Conservation (phyloP, 2,113 vertebrate species). For the Okapia johnstoni region DNA sequence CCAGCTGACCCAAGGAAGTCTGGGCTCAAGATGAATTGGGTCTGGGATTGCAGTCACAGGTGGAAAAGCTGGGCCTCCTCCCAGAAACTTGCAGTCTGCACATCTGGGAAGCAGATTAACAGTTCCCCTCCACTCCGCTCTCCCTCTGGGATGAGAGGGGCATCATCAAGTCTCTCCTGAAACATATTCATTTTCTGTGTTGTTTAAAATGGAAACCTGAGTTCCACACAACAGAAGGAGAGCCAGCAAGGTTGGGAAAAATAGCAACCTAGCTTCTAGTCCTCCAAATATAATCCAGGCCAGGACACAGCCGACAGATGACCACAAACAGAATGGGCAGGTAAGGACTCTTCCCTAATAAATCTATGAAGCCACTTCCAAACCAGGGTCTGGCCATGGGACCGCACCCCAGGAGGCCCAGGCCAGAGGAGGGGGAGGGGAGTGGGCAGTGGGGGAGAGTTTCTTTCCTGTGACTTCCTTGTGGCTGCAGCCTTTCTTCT, state of each 20-base stretch:
- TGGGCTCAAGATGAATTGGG: background rate
- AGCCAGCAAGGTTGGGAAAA: constrained; percentile 80
- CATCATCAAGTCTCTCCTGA: background rate
- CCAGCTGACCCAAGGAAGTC: background rate
- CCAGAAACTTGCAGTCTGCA: background rate
- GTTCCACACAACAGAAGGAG: accelerated
- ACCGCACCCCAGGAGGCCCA: constrained; percentile 27
- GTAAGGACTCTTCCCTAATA: constrained; percentile 79
- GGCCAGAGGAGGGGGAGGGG: background rate
- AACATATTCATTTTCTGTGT: background rate
- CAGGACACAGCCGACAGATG: constrained; percentile 85
- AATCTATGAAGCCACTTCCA: constrained; percentile 80
- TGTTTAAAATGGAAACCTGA: background rate
- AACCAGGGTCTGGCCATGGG: constrained; percentile 76
- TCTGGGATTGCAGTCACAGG: background rate
- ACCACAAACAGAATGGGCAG: background rate
- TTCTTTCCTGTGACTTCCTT: constrained; percentile 75
- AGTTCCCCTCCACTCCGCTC: background rate
- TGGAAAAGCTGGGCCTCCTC: background rate
- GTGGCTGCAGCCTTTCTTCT: constrained; percentile 74
- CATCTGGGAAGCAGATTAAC: background rate
- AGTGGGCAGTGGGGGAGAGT: constrained; percentile 25
- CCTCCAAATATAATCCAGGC: constrained; percentile 84
- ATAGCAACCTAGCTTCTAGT: constrained; percentile 86
- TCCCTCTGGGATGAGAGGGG: background rate